Base-by-base conservation (phyloP, 2,888 invertebrate genomes). In the Leistus spinibarbis region DNA sequence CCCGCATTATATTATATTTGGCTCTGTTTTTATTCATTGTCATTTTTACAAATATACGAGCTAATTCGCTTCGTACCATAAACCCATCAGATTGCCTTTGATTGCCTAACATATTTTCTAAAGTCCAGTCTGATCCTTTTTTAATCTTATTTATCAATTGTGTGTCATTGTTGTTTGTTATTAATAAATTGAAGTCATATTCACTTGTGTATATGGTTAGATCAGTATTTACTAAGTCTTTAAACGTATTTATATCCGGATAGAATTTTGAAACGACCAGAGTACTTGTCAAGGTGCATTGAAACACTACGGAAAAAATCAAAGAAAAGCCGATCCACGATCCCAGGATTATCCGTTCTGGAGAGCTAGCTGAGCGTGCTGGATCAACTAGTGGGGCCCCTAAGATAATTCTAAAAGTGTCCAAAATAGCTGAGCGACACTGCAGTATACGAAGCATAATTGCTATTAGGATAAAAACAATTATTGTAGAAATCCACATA, bases 191-290 rank as follows among this genome's bases (percentile, higher is more conserved):
- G n/a, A 10, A 22, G 13, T 73, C 62, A 19, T 19, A n/a, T 23
- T 24, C 3, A 22, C 69, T 69, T 13, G 64, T 17, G 20, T 63
- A 75, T 54, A 75, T 68, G 13, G 54, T 53, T 27, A 69, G 13
- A 64, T 75, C 63, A 23, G 23, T 4, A 16, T 54, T n/a, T 4
- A 68, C 16, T 24, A 75, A 20, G 17, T 69, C 75, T 4, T 68
- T 3, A 19, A 75, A 16, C 5, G 68, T 69, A 27, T 75, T 56
- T 0, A 64, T 27, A 27, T 69, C 56, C 3, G 68, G 54, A 22
- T 75, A 75, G 22, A 24, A 75, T 63, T 75, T 75, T 24, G 54
- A 62, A 17, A 40, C 2, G n/a, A 75, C 16, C 56, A 75, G 54
- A 20, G 68, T 64, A 56, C 27, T 69, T 23, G n/a, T 69, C 24